phyloP scores from a whole-genome alignment of 1,140 invertebrate species.

The Zaprionus tsacasi region DNA sequence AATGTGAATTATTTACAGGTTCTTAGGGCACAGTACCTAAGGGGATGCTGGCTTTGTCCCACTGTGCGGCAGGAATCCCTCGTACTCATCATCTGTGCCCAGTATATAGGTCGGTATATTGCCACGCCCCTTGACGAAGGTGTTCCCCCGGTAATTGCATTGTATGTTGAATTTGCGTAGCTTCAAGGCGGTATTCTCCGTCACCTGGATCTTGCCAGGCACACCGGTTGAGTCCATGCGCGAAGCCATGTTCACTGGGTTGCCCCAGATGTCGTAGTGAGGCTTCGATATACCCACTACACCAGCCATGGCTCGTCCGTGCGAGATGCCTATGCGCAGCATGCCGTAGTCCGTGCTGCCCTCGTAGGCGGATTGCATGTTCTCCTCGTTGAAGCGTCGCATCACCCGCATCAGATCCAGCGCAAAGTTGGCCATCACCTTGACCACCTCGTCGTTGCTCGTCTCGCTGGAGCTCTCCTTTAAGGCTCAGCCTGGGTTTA shows the following conservation, averaged over 20 bases:
- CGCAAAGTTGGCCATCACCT: conserved; percentile 87
- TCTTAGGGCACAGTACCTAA: conserved; percentile 22
- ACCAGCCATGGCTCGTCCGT: conserved; percentile 94
- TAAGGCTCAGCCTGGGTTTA: conserved; percentile 35
- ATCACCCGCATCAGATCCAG: conserved; percentile 79
- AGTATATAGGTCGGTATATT: conserved; percentile 91
- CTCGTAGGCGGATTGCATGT: conserved; percentile 84
- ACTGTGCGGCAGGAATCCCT: conserved; percentile 75
- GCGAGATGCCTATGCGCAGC: conserved; percentile 88
- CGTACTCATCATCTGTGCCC: conserved; percentile 87
- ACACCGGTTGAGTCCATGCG: conserved; percentile 95
- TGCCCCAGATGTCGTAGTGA: conserved; percentile 94
- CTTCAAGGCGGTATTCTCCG: conserved; percentile 89
- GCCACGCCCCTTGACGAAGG: conserved; percentile 91
- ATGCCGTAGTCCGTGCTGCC: conserved; percentile 85
- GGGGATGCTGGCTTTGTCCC: conserved; percentile 19
- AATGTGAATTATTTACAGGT: conserved; percentile 33
- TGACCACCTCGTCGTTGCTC: conserved; percentile 84
- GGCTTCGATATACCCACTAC: conserved; percentile 96
- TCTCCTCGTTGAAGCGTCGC: conserved; percentile 76
- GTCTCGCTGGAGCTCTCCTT: conserved; percentile 18
- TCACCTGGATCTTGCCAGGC: conserved; percentile 91
- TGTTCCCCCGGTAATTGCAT: conserved; percentile 89
- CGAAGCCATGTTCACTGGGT: conserved; percentile 97
- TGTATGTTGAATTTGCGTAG: conserved; percentile 88